A percentile compares a stretch with the other conserved stretches of the same genome.
phyloP scores from a whole-genome alignment of 2,797 vertebrate species.

The Danio kyathit region DNA sequence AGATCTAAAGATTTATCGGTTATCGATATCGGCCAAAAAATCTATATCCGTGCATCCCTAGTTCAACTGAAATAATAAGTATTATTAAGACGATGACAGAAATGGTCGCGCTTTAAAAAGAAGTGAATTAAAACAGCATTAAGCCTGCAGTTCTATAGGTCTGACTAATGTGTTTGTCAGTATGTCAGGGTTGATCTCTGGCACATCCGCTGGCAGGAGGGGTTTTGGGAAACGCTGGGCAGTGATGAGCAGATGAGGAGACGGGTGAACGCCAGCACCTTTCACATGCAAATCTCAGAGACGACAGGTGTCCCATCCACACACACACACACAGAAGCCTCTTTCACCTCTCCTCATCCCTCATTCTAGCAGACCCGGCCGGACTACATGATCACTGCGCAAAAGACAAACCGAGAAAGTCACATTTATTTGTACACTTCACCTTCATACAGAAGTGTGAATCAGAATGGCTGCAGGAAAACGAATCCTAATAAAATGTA shows the following conservation, averaged over 20 bases:
- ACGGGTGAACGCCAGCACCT: constrained; percentile 57
- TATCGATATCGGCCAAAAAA: no score
- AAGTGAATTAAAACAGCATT: no score
- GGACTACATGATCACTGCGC: background rate
- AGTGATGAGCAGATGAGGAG: constrained; percentile 22
- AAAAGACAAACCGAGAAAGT: no score
- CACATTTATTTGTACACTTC: no score
- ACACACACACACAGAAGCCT: constrained; percentile 42
- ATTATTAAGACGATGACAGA: no score
- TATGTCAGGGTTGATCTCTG: background rate
- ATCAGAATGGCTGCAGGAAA: no score
- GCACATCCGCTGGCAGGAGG: constrained; percentile 43
- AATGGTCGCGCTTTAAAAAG: no score
- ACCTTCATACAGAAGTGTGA: no score
- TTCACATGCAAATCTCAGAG: constrained; percentile 82
- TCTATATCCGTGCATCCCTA: no score
- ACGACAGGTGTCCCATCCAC: constrained; percentile 79
- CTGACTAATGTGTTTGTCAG: background rate
- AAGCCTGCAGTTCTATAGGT: background rate
- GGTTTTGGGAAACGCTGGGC: constrained; percentile 36
- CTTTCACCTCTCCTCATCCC: constrained; percentile 60
- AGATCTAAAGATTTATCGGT: no score
- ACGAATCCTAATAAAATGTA: no score
- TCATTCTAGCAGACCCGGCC: constrained; percentile 29
- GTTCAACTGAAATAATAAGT: no score